These are phyloP conservation scores for Hypocryptadius cinnamomeus DNA, from an alignment of 2,113 vertebrate species.

Conservation along the genomic window DNA sequence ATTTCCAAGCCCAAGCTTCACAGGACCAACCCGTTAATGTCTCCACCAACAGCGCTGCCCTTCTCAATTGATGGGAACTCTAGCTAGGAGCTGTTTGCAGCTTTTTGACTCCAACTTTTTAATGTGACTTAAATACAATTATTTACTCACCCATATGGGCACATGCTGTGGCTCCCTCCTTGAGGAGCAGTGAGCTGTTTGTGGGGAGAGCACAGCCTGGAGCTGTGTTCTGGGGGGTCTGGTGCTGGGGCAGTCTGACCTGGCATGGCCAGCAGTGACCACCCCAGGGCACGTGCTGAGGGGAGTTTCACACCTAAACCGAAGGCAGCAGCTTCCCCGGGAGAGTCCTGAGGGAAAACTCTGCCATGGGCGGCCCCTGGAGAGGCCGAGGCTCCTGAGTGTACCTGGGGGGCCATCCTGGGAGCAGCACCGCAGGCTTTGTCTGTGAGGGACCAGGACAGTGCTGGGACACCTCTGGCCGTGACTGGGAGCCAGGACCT, in stretches of 20 bases:
- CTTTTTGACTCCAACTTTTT: background rate
- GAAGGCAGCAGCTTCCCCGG: accelerated
- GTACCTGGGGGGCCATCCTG: background rate
- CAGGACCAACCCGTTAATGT: background rate
- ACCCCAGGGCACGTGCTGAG: background rate
- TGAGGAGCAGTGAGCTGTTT: background rate
- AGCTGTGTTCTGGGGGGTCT: accelerated
- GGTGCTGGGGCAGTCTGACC: background rate
- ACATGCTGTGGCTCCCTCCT: background rate
- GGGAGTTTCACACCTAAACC: accelerated
- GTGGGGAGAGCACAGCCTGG: background rate
- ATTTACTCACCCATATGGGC: background rate
- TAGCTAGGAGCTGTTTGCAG: background rate
- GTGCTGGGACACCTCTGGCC: background rate
- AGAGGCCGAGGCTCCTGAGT: accelerated
- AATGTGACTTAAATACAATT: background rate
- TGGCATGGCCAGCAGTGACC: background rate
- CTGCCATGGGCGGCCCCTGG: accelerated
- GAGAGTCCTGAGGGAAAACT: background rate
- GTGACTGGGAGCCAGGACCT: accelerated
- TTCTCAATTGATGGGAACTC: background rate
- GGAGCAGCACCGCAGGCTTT: background rate
- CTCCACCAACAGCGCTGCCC: accelerated
- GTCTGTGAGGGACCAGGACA: accelerated
- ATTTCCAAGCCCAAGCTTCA: background rate